phyloP scores from a whole-genome alignment of 1,140 invertebrate genomes.

The Tetragnatha versicolor region DNA sequence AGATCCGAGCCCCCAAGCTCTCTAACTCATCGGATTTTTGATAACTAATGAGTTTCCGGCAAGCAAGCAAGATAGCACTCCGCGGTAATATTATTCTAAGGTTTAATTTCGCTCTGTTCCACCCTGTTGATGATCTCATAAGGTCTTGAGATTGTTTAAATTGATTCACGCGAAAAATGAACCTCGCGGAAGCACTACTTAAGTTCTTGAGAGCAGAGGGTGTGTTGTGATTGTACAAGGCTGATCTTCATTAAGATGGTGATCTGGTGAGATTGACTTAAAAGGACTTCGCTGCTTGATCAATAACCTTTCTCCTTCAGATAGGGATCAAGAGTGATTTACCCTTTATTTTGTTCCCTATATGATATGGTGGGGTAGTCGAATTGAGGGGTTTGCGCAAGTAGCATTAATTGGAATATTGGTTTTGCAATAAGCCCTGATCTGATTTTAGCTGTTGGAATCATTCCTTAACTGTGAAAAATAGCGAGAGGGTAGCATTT shows the following conservation, averaged over 20 bases:
- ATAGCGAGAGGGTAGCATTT: too few species aligned
- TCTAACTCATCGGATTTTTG: neutral
- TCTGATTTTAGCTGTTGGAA: too few species aligned
- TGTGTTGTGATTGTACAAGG: too few species aligned
- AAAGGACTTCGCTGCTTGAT: neutral
- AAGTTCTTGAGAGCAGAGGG: too few species aligned
- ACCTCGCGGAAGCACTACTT: too few species aligned
- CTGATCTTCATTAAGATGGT: too few species aligned
- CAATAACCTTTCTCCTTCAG: neutral
- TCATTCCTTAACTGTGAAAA: too few species aligned
- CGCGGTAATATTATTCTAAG: slow-evolving; percentile 9
- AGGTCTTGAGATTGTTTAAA: neutral
- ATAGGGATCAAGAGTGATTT: neutral
- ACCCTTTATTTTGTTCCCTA: too few species aligned
- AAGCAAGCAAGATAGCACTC: neutral
- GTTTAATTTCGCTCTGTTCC: slow-evolving; percentile 28
- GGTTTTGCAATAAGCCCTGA: too few species aligned
- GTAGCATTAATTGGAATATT: too few species aligned
- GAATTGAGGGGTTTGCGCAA: too few species aligned
- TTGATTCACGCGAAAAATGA: slow-evolving; percentile 25
- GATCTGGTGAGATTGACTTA: neutral
- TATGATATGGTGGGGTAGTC: too few species aligned
- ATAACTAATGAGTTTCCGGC: slow-evolving; percentile 1
- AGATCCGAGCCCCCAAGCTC: neutral
- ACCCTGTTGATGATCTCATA: neutral